A percentile compares a stretch with the other conserved stretches of the same genome.
phyloP scores from a whole-genome alignment of 2,113 vertebrate species.

The Bubo blakistoni region DNA sequence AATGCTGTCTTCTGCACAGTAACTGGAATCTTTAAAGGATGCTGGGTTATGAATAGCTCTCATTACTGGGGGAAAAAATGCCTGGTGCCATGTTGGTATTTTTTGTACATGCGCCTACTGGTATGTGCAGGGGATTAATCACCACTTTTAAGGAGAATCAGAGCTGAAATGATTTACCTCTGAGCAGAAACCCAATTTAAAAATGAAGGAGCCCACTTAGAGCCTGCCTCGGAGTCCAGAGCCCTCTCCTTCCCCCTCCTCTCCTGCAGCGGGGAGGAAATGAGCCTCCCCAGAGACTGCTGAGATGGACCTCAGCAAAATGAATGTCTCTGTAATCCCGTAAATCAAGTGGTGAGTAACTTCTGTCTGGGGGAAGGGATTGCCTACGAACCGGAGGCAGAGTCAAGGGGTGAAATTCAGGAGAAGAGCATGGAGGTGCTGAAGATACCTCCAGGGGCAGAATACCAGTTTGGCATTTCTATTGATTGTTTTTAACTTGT shows the following conservation, averaged over 20 bases:
- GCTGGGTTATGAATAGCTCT: slow-evolving; percentile 25
- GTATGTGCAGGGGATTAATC: background rate
- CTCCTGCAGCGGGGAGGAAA: background rate
- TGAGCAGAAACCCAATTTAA: background rate
- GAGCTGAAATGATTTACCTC: background rate
- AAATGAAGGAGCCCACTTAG: background rate
- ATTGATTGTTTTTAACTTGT: background rate
- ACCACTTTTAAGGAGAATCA: background rate
- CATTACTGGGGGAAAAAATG: background rate
- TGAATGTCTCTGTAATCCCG: background rate
- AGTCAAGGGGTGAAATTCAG: background rate
- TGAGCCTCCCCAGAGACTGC: background rate
- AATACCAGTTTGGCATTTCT: background rate
- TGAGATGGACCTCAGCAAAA: background rate
- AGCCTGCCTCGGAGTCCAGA: background rate
- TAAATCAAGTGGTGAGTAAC: background rate
- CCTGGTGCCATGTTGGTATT: background rate
- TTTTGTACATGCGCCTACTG: background rate
- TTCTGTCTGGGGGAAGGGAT: background rate
- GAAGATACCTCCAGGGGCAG: background rate
- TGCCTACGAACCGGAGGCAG: background rate
- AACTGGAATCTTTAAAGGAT: background rate
- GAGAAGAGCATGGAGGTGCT: background rate
- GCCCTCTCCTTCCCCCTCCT: background rate
- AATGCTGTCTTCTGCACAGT: background rate